Base-by-base conservation (phyloP, 2,113 vertebrate species). In the Nothocercus julius region DNA sequence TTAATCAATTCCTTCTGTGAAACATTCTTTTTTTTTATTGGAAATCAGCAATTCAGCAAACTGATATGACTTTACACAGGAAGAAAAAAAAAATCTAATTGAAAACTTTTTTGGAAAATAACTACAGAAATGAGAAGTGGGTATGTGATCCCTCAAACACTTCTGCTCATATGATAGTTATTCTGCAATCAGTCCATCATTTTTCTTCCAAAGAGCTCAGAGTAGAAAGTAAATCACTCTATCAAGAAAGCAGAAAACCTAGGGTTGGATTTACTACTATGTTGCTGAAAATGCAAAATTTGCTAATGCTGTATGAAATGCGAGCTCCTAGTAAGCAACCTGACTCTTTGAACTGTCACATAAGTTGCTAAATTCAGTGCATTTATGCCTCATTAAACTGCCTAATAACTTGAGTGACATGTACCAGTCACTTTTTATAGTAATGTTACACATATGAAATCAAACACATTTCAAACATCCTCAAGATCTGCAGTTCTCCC, bases 361-460 rank as follows among this genome's bases (percentile, higher is more conserved):
- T 2, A 32, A 96, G 92, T 89, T 96, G 85, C 90, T 96, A 90
- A 97, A 97, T 91, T 97, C 85, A 95, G 85, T 78, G 89, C 63
- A 90, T 95, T 96, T 97, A 90, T 64, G 83, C 68, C 77, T 97
- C 92, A 91, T 95, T 96, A 96, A 94, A 69, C 85, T 79, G 89
- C 82, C 83, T 93, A 96, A 95, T 87, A 97, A 92, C 19, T 34
- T 47, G 40, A 93, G 72, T 93, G 84, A 96, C 91, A 95, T 72
- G 66, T 92, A 85, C 79, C 94, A 94, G 89, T 93, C 93, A 95
- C 69, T 95, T 86, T 73, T 85, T 94, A 91, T 74, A 92, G 78
- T 24, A 68, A 51, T 70, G 85, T 92, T 95, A 96, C 32, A 83
- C n/a, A 58, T 64, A 51, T 58, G 87, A 95, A 96, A 96, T 61